Evolutionary conservation across 2,797 vertebrate species (phyloP), one percentile per base, ranked within the genome.

Genomic region (Aulostomus chinensis): DNA sequence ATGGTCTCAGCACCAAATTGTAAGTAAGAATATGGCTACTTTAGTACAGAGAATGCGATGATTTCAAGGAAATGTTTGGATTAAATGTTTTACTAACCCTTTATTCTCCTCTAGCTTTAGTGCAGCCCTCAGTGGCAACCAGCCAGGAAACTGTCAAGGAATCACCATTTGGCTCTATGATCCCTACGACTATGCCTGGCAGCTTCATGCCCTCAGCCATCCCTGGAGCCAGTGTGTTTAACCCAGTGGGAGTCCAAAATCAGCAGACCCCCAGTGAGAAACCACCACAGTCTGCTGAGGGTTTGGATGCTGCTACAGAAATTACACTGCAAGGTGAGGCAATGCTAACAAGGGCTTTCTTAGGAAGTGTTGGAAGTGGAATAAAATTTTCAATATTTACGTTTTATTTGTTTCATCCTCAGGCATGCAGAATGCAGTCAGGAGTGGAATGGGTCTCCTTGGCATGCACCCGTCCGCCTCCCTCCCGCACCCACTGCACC

Each of bases 61-160:
- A n/a, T n/a, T n/a, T n/a, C n/a, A n/a, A n/a, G 3, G 32, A 7
- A 7, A 7, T 7, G 35, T n/a, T 18, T 10, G 1, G 2, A 26
- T 40, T 45, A 0, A 46, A 39, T 65, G 13, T 38, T 4, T 8
- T 21, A 5, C 33, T 78, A 58, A 7, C 52, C 11, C 21, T 59
- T 16, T 54, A 18, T 42, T 67, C 21, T 67, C 78, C 47, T 73
- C n/a, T 70, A 96, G 94, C 94, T 78, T 80, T 97, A 54, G 93
- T 95, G 39, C 96, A 95, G 48, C 82, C 94, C 9, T 91, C 95
- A 1, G 78, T 96, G 64, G 80, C 90, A 30, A 88, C 90, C 68
- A 57, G 89, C 75, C 94, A 95, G 80, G 96, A 98, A n/a, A 78
- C 85, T 2, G 85, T 91, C 63, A 98, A 99, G 78, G 95, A 97